phyloP scores from a whole-genome alignment of 2,113 vertebrate species.

The Tachuris rubrigastra region DNA sequence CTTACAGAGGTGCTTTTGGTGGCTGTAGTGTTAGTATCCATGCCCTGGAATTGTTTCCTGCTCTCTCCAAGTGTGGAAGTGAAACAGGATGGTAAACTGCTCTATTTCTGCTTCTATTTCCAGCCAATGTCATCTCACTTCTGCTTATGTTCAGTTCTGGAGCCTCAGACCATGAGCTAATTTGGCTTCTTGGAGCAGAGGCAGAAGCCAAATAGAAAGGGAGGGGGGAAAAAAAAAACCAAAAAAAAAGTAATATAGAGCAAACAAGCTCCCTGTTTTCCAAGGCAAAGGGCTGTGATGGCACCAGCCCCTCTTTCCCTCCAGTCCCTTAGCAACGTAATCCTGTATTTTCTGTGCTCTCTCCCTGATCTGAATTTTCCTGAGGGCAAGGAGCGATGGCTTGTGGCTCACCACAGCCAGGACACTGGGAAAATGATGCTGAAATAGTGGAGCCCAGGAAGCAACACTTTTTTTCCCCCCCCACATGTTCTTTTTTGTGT shows the following conservation, averaged over 20 bases:
- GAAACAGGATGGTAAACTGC: not conserved
- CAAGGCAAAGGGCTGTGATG: not conserved
- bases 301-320: not conserved
- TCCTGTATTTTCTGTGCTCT: not conserved
- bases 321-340: not conserved
- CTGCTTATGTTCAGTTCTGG: not conserved
- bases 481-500: too few relatives aligned
- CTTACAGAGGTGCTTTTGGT: not conserved
- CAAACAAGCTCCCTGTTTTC: not conserved
- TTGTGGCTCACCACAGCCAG: not conserved
- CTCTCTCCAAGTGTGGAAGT: not conserved
- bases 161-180: conserved; percentile 61
- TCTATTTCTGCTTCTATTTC: conserved; percentile 2
- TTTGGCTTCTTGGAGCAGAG: not conserved
- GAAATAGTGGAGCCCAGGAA: not conserved
- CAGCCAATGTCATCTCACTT: not conserved
- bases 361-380: not conserved
- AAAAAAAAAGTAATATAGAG: not conserved
- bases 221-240: too few relatives aligned
- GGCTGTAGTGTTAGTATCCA: not conserved
- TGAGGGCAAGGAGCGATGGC: not conserved
- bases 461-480: rapidly evolving
- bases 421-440: not conserved
- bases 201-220: conserved; percentile 19
- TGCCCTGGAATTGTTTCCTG: not conserved